Percentiles rank a stretch among this genome's conserved stretches.
These are phyloP conservation scores for Frankliniella intonsa DNA, from an alignment of 2,888 invertebrate species.

Conservation along the genomic window DNA sequence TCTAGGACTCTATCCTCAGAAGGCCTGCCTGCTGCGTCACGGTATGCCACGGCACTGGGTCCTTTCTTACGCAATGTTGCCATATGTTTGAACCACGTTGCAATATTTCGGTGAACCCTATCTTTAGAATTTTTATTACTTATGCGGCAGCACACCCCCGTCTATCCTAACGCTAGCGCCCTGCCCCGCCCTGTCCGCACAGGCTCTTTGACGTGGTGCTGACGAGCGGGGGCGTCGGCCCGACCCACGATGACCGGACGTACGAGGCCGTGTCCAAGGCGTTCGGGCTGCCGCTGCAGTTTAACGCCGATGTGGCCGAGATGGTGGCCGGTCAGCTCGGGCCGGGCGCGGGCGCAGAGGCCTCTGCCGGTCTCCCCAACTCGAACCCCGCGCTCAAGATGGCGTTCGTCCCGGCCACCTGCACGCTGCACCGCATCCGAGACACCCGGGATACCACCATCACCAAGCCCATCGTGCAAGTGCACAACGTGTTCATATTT, in stretches of 20 bases:
- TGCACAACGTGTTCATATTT: constrained; percentile 57
- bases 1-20: too few relatives aligned
- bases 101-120: too few relatives aligned
- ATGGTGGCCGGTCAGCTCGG: not conserved
- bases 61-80: too few relatives aligned
- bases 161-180: too few relatives aligned
- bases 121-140: too few relatives aligned
- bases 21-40: too few relatives aligned
- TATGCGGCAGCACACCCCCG: too few relatives aligned
- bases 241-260: constrained; percentile 65
- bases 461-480: constrained; percentile 39
- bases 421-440: not conserved
- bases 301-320: constrained; percentile 42
- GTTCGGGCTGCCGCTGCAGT: constrained; percentile 43
- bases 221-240: constrained; percentile 63
- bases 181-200: too few relatives aligned
- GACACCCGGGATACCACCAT: constrained; percentile 4
- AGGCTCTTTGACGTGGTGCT: constrained; percentile 49
- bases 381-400: constrained; percentile 42
- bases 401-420: constrained; percentile 42
- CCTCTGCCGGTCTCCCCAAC: constrained; percentile 3
- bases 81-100: too few relatives aligned
- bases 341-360: too few relatives aligned
- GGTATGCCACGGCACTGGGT: too few relatives aligned
- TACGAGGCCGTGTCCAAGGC: constrained; percentile 55